phyloP scores from a whole-genome alignment of 2,797 vertebrate species.

The Stomatorhinus walkeri region DNA sequence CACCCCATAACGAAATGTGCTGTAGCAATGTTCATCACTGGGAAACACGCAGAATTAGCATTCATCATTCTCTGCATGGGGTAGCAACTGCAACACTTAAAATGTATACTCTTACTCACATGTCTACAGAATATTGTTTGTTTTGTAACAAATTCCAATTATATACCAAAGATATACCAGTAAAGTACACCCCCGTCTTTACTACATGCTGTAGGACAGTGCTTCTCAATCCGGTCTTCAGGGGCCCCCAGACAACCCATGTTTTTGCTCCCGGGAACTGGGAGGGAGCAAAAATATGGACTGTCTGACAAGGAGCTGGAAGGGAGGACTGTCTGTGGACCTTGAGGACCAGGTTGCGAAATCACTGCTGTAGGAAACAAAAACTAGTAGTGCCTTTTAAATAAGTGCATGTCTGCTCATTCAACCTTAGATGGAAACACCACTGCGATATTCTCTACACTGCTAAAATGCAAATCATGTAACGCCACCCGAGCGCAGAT shows the following conservation, averaged over 20 bases:
- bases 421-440: neutral
- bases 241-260: neutral
- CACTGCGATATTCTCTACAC: neutral
- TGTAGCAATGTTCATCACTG: neutral
- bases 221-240: neutral
- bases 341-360: neutral
- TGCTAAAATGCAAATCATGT: neutral
- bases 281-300: neutral
- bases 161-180: neutral
- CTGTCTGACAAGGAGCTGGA: neutral
- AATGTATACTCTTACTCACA: neutral
- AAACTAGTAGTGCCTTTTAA: neutral
- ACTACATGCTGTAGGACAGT: neutral
- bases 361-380: neutral
- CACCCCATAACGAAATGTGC: neutral
- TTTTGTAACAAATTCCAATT: neutral
- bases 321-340: neutral
- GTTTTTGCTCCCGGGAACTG: neutral
- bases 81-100: neutral
- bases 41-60: neutral
- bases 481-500: neutral
- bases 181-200: neutral
- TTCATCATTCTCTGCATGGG: neutral
- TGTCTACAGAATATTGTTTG: neutral
- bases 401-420: neutral